A percentile compares a stretch with the other conserved stretches of the same genome.
Conservation (phyloP, 2,888 invertebrate genomes). For the Dasypogon diadema region DNA sequence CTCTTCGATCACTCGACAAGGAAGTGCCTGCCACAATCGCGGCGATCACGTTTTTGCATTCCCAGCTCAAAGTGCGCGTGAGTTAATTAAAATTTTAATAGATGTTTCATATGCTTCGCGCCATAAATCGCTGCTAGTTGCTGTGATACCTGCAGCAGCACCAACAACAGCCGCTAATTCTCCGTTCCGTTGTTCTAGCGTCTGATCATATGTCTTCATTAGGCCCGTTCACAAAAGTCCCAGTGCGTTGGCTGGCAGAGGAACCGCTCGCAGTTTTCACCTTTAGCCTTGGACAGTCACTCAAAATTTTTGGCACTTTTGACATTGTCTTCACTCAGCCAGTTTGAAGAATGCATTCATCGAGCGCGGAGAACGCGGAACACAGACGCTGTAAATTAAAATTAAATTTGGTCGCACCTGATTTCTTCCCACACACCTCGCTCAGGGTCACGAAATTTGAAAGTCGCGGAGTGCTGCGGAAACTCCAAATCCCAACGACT, state of each 20-base stretch:
- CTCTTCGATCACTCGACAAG: neutral
- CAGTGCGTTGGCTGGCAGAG: too few relatives aligned
- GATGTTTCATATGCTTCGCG: neutral
- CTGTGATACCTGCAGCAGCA: neutral
- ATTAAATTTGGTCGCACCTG: neutral
- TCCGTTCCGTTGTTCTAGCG: neutral
- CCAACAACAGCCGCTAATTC: neutral
- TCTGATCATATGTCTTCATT: neutral
- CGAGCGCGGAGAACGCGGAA: neutral
- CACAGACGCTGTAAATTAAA: neutral
- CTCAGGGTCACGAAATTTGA: too few relatives aligned
- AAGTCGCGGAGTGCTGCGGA: neutral
- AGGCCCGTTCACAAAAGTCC: neutral
- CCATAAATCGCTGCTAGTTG: neutral
- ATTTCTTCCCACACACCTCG: neutral
- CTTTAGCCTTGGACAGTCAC: neutral
- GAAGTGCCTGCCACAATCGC: neutral
- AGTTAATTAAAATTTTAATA: constrained; percentile 1
- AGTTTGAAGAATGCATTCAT: neutral
- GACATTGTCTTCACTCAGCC: neutral
- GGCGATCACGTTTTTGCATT: neutral
- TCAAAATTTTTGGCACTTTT: neutral
- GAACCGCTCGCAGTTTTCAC: too few relatives aligned
- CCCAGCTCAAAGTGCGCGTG: neutral
- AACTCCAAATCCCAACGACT: neutral